phyloP scores from a whole-genome alignment of 2,888 invertebrate species.

The Drosophila limbata region DNA sequence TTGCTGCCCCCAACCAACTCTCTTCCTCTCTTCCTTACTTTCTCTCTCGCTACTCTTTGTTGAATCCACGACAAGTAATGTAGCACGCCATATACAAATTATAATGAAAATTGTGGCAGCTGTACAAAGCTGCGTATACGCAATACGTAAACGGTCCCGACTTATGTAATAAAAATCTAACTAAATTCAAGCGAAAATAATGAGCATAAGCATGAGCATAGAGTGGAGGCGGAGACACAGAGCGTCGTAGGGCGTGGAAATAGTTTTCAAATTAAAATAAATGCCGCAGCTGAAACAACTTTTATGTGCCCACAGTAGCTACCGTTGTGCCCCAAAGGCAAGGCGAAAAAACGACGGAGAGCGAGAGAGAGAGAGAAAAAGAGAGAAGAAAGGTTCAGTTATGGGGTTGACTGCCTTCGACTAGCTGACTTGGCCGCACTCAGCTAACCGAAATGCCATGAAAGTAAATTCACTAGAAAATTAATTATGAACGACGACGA shows the following conservation, averaged over 20 bases:
- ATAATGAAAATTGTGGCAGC: constrained; percentile 61
- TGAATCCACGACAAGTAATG: constrained; percentile 38
- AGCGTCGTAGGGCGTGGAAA: constrained; percentile 55
- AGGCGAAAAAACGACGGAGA: not conserved
- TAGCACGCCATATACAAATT: constrained; percentile 74
- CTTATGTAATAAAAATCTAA: constrained; percentile 75
- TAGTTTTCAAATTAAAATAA: constrained; percentile 81
- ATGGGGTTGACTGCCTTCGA: constrained; percentile 24
- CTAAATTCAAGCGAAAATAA: constrained; percentile 77
- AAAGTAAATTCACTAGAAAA: constrained; percentile 80
- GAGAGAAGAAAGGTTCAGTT: not conserved
- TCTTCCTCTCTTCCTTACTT: not conserved
- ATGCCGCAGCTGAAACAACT: constrained; percentile 76
- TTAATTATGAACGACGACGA: constrained; percentile 77
- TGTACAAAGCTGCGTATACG: constrained; percentile 71
- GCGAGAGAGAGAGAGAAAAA: not conserved
- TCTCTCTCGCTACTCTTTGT: not conserved
- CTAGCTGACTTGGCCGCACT: constrained; percentile 50
- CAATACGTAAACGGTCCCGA: constrained; percentile 60
- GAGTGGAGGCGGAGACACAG: constrained; percentile 1
- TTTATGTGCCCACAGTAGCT: constrained; percentile 63
- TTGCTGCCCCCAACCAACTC: not conserved
- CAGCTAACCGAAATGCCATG: constrained; percentile 73
- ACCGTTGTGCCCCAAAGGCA: constrained; percentile 3
- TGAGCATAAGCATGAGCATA: constrained; percentile 62